A percentile compares a stretch with the other conserved stretches of the same genome.
Evolutionary conservation across 92 coral and sea anemone species (phyloP).

Genomic region (Siderastrea siderea): DNA sequence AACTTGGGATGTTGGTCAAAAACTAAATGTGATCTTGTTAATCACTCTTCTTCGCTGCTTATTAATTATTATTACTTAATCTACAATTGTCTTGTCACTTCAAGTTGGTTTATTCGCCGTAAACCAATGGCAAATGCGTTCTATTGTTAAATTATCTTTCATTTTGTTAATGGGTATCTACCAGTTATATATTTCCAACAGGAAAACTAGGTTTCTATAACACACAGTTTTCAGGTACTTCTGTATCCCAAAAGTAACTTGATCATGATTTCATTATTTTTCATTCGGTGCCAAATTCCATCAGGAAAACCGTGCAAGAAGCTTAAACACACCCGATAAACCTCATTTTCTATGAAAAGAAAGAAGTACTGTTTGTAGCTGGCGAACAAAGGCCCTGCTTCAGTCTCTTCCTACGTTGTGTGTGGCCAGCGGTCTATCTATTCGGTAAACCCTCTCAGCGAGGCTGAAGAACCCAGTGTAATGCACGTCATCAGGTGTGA

Average conservation of each 20-base stretch:
- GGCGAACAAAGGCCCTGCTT: neutral
- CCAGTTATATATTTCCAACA: too few relatives aligned
- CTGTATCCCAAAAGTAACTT: neutral
- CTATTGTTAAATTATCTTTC: neutral
- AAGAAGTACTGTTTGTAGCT: neutral
- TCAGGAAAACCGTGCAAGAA: too few relatives aligned
- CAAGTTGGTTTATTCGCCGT: too few relatives aligned
- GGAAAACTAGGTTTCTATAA: neutral
- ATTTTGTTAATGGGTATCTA: too few relatives aligned
- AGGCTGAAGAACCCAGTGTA: constrained; percentile 93
- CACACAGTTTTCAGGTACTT: neutral
- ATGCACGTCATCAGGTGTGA: constrained; percentile 93
- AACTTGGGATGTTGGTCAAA: too few relatives aligned
- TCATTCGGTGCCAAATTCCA: neutral
- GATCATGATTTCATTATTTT: too few relatives aligned
- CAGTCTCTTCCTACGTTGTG: constrained; percentile 80
- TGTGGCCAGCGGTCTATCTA: constrained; percentile 87
- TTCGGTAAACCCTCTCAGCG: constrained; percentile 89
- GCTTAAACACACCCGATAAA: neutral
- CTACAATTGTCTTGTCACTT: too few relatives aligned
- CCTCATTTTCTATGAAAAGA: neutral
- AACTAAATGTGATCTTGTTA: too few relatives aligned
- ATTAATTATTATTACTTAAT: too few relatives aligned
- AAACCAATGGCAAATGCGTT: too few relatives aligned
- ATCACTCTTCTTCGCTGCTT: too few relatives aligned